phyloP scores from a whole-genome alignment of 1,140 invertebrate species.

The Oncopeltus fasciatus region DNA sequence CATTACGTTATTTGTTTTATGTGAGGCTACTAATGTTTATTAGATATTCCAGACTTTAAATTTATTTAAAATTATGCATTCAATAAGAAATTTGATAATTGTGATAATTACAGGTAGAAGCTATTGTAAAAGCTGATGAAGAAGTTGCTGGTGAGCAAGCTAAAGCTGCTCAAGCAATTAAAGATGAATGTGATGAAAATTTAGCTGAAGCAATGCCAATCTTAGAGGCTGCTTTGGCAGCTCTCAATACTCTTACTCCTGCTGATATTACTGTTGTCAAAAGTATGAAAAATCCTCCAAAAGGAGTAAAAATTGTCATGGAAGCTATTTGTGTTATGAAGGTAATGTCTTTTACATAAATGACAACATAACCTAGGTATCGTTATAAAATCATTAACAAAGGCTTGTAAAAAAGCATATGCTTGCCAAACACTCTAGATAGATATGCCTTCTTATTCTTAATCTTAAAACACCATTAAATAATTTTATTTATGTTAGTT shows the following conservation, averaged over 20 bases:
- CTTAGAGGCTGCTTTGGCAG: constrained; percentile 72
- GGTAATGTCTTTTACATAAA: constrained; percentile 34
- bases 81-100: too few relatives aligned
- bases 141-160: constrained; percentile 57
- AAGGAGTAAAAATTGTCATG: constrained; percentile 85
- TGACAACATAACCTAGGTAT: too few relatives aligned
- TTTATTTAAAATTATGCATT: too few relatives aligned
- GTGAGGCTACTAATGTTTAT: too few relatives aligned
- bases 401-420: too few relatives aligned
- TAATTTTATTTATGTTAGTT: too few relatives aligned
- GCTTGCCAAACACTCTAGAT: too few relatives aligned
- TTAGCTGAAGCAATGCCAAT: constrained; percentile 87
- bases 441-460: too few relatives aligned
- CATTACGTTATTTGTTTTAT: too few relatives aligned
- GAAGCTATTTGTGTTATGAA: constrained; percentile 90
- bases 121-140: constrained; percentile 50
- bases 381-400: too few relatives aligned
- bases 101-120: constrained; percentile 27
- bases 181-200: constrained; percentile 88
- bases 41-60: too few relatives aligned
- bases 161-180: constrained; percentile 69
- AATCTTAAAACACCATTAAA: too few relatives aligned
- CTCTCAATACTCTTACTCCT: constrained; percentile 80
- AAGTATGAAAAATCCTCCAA: constrained; percentile 94
- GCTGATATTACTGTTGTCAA: constrained; percentile 89